These are phyloP conservation scores for Drosophila paranaensis DNA, from an alignment of 2,888 invertebrate species.

Conservation along the genomic window DNA sequence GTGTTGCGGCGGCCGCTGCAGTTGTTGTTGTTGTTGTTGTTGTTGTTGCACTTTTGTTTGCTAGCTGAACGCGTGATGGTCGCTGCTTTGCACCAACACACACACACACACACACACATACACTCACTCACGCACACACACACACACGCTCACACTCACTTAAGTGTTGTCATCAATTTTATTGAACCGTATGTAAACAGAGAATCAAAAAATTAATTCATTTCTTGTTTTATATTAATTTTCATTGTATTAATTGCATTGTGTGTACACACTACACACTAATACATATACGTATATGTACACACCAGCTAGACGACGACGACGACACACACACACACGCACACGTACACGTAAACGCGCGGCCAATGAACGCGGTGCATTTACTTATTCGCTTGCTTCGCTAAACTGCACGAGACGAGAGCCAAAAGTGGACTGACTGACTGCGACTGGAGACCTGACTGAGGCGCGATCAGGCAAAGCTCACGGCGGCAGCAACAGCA, in stretches of 20 bases:
- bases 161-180: conserved; percentile 46
- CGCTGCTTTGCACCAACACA: conserved; percentile 38
- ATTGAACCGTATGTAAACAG: conserved; percentile 46
- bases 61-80: conserved; percentile 55
- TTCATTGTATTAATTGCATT: conserved; percentile 47
- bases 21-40: conserved; percentile 42
- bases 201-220: conserved; percentile 34
- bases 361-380: conserved; percentile 58
- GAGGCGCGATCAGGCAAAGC: conserved; percentile 72
- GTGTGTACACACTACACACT: conserved; percentile 26
- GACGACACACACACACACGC: conserved; percentile 35
- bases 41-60: conserved; percentile 52
- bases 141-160: conserved; percentile 7
- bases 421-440: conserved; percentile 69
- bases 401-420: conserved; percentile 66
- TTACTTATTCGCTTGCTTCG: conserved; percentile 41
- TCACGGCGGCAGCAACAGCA: conserved; percentile 51
- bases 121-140: conserved; percentile 7
- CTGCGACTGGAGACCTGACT: conserved; percentile 31
- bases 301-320: conserved; percentile 40
- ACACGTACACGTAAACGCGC: conserved; percentile 48
- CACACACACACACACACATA: not conserved
- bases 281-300: conserved; percentile 25
- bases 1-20: conserved; percentile 47
- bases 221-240: conserved; percentile 42